Evolutionary conservation across 2,113 vertebrate genomes (phyloP).

Genomic region (Entelurus aequoreus): DNA sequence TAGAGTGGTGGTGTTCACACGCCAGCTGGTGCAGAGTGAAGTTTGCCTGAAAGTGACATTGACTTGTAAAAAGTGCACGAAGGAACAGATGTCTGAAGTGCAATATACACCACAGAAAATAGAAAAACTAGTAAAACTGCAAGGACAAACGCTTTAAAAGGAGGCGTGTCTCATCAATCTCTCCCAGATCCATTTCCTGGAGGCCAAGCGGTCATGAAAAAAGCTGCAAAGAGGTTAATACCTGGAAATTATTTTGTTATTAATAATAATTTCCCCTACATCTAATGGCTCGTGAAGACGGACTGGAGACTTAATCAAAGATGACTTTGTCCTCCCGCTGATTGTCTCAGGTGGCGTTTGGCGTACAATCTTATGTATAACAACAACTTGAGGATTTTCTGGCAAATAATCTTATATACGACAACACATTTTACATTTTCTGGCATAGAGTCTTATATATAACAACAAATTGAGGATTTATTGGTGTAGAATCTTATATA

Average conservation of each 20-base stretch:
- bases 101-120: slow-evolving; percentile 11
- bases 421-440: too few species aligned
- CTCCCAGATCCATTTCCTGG: slow-evolving; percentile 74
- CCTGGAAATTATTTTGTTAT: slow-evolving; percentile 78
- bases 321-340: slow-evolving; percentile 64
- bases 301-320: slow-evolving; percentile 75
- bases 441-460: too few species aligned
- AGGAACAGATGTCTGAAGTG: slow-evolving; percentile 59
- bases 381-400: too few species aligned
- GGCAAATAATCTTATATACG: too few species aligned
- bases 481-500: too few species aligned
- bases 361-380: too few species aligned
- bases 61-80: slow-evolving; percentile 59
- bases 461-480: too few species aligned
- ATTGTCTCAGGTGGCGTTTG: slow-evolving; percentile 29
- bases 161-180: slow-evolving; percentile 73
- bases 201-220: slow-evolving; percentile 69
- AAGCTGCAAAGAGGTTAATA: slow-evolving; percentile 76
- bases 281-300: slow-evolving; percentile 69
- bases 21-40: not conserved
- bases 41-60: slow-evolving; percentile 70
- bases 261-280: slow-evolving; percentile 81
- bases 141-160: slow-evolving; percentile 75
- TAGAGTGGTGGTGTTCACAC: too few species aligned
- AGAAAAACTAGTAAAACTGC: slow-evolving; percentile 26